Percentiles rank a stretch among this genome's conserved stretches.
Evolutionary conservation across 2,888 invertebrate genomes (phyloP).

Genomic region (Pharmacophagus antenor): DNA sequence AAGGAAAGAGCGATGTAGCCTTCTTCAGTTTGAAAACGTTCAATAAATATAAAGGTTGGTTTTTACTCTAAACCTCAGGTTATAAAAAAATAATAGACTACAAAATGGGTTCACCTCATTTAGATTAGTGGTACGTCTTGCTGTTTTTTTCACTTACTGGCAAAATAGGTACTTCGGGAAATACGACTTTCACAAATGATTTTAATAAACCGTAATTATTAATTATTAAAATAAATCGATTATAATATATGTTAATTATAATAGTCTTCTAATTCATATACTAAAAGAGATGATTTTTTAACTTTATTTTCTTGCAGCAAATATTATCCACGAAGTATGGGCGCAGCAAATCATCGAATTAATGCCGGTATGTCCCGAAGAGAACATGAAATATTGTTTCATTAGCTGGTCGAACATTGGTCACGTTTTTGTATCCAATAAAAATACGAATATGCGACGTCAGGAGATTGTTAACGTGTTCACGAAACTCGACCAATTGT

Average conservation of each 20-base stretch:
- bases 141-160: too few relatives aligned
- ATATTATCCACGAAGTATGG: conserved; percentile 71
- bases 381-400: conserved; percentile 77
- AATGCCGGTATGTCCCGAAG: conserved; percentile 81
- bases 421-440: conserved; percentile 83
- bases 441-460: conserved; percentile 75
- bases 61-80: too few relatives aligned
- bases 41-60: conserved; percentile 81
- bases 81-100: too few relatives aligned
- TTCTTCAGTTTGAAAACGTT: conserved; percentile 85
- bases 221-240: too few relatives aligned
- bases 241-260: too few relatives aligned
- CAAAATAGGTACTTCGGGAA: too few relatives aligned
- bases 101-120: too few relatives aligned
- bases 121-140: too few relatives aligned
- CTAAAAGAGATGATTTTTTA: too few relatives aligned
- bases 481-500: conserved; percentile 84
- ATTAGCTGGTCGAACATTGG: conserved; percentile 85
- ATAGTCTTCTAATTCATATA: too few relatives aligned
- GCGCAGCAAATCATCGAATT: conserved; percentile 58
- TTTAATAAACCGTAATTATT: too few relatives aligned
- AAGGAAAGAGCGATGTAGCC: conserved; percentile 87
- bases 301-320: conserved; percentile 40
- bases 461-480: conserved; percentile 87
- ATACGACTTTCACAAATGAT: too few relatives aligned